phyloP scores from a whole-genome alignment of 1,140 invertebrate species.

The Chrysoperla carnea region DNA sequence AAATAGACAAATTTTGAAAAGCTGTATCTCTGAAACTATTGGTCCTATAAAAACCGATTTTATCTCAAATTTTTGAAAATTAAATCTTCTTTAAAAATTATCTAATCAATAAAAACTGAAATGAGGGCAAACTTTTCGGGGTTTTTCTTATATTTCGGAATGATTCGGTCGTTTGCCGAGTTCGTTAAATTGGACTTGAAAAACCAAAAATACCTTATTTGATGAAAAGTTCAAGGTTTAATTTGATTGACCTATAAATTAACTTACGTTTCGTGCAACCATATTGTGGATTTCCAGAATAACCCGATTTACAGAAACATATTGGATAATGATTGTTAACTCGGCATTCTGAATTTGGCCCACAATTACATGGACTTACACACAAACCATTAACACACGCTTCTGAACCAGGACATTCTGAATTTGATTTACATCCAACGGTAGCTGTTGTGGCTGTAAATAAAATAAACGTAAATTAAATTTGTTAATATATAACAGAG shows the following conservation, averaged over 20 bases:
- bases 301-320: conserved; percentile 58
- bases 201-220: not conserved
- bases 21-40: too few relatives aligned
- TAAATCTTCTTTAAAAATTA: too few relatives aligned
- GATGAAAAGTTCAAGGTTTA: not conserved
- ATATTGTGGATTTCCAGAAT: conserved; percentile 65
- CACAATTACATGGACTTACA: conserved; percentile 70
- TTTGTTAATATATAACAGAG: not conserved
- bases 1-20: too few relatives aligned
- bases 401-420: conserved; percentile 59
- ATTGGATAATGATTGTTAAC: conserved; percentile 66
- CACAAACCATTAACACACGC: conserved; percentile 64
- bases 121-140: too few relatives aligned
- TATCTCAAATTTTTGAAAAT: too few relatives aligned
- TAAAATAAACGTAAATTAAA: conserved; percentile 5
- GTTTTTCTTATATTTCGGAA: too few relatives aligned
- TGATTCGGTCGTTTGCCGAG: too few relatives aligned
- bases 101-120: too few relatives aligned
- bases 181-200: too few relatives aligned
- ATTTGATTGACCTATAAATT: not conserved
- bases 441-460: conserved; percentile 31
- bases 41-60: too few relatives aligned
- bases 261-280: conserved; percentile 52
- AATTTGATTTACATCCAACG: conserved; percentile 55
- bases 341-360: conserved; percentile 58